Percentiles rank a stretch among this genome's conserved stretches.
phyloP scores from a whole-genome alignment of 2,888 invertebrate genomes.

The Epicampocera succincta region DNA sequence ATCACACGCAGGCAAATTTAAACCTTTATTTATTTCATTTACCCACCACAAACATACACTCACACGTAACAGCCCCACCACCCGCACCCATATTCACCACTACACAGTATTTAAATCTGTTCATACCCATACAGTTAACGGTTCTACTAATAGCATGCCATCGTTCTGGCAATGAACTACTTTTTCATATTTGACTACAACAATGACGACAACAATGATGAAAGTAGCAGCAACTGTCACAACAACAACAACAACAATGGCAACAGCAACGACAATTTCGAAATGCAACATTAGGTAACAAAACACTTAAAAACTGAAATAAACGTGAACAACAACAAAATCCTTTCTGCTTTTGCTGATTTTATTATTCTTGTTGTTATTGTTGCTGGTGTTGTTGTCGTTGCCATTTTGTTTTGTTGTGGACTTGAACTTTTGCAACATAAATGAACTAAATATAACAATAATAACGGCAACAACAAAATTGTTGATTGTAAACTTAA shows the following conservation, averaged over 20 bases:
- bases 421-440: conserved; percentile 71
- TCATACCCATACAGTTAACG: conserved; percentile 24
- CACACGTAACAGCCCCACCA: not conserved
- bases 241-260: conserved; percentile 12
- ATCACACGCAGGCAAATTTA: too few species aligned
- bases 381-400: conserved; percentile 51
- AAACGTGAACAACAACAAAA: conserved; percentile 3
- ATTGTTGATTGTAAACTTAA: conserved; percentile 31
- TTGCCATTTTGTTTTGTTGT: conserved; percentile 51
- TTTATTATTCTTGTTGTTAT: conserved; percentile 43
- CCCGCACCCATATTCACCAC: conserved; percentile 1
- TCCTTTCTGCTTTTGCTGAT: conserved; percentile 3
- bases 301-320: conserved; percentile 43
- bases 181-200: conserved; percentile 66
- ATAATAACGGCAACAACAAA: conserved; percentile 10
- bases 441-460: conserved; percentile 35
- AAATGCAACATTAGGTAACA: conserved; percentile 59
- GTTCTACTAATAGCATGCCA: conserved; percentile 44
- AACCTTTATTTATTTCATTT: conserved; percentile 5
- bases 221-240: conserved; percentile 35
- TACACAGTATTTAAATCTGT: conserved; percentile 13
- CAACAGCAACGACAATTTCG: conserved; percentile 35
- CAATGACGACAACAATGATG: conserved; percentile 40
- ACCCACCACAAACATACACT: not conserved
- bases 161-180: conserved; percentile 69